phyloP scores from a whole-genome alignment of 2,797 vertebrate species.

The Echeneis naucrates region DNA sequence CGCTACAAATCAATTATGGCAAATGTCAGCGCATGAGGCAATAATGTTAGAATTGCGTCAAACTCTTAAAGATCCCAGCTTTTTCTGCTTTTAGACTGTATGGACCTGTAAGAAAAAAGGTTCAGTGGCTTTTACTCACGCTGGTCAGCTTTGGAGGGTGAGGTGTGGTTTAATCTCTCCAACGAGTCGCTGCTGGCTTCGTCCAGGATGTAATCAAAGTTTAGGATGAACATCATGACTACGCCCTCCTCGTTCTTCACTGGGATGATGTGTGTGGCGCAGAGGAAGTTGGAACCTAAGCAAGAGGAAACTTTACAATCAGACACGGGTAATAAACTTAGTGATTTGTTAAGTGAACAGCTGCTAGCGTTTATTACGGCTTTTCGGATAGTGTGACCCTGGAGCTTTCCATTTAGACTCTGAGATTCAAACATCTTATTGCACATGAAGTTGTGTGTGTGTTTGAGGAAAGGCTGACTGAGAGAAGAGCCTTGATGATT shows the following conservation, averaged over 20 bases:
- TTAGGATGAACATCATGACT: slow-evolving; percentile 99
- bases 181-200: slow-evolving; percentile 89
- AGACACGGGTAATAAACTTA: slow-evolving; percentile 18
- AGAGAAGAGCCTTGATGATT: slow-evolving; percentile 50
- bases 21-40: not conserved
- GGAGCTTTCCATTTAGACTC: slow-evolving; percentile 45
- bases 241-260: slow-evolving; percentile 98
- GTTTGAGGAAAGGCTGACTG: slow-evolving; percentile 13
- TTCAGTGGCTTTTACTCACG: slow-evolving; percentile 84
- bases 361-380: not conserved
- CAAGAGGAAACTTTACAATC: slow-evolving; percentile 35
- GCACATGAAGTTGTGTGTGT: slow-evolving; percentile 37
- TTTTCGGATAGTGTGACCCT: slow-evolving; percentile 33
- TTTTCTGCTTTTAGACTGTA: too few species aligned
- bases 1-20: not conserved
- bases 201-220: slow-evolving; percentile 93
- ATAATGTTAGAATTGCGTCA: not conserved
- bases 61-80: not conserved
- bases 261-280: slow-evolving; percentile 97
- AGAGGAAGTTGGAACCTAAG: slow-evolving; percentile 94
- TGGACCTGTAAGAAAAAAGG: too few species aligned
- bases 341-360: not conserved
- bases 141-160: slow-evolving; percentile 89
- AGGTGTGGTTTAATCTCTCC: slow-evolving; percentile 91
- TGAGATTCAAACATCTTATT: slow-evolving; percentile 63